These are phyloP conservation scores for Molorchus minor DNA, from an alignment of 2,888 invertebrate genomes.

Conservation along the genomic window DNA sequence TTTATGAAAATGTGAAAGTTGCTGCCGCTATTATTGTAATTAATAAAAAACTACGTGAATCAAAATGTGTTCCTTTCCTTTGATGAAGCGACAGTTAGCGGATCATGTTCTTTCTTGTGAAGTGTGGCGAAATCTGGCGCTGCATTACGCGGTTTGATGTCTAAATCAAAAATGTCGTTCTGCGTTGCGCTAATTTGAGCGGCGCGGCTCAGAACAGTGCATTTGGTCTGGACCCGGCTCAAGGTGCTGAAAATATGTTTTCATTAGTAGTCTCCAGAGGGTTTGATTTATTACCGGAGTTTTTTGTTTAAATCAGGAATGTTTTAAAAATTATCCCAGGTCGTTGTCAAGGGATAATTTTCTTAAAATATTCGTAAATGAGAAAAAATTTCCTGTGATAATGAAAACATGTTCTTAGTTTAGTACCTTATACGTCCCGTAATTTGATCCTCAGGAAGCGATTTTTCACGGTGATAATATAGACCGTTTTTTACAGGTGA, in stretches of 20 bases:
- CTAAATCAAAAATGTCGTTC: neutral
- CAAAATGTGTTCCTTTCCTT: neutral
- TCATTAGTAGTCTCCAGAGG: too few species aligned
- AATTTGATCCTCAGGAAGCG: too few species aligned
- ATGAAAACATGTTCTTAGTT: too few species aligned
- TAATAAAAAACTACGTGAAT: neutral
- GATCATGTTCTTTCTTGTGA: neutral
- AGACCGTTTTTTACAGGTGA: slow-evolving; percentile 27
- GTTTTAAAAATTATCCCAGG: too few species aligned
- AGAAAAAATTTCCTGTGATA: too few species aligned
- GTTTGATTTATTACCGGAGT: too few species aligned
- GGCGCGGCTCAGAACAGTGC: neutral
- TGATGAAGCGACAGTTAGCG: neutral
- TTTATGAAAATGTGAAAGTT: neutral
- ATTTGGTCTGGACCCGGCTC: neutral
- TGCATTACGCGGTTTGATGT: neutral
- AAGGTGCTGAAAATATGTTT: too few species aligned
- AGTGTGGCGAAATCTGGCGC: neutral
- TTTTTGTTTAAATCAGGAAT: too few species aligned
- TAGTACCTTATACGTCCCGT: too few species aligned
- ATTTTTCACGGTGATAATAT: too few species aligned
- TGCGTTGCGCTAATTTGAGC: neutral
- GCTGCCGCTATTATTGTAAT: neutral
- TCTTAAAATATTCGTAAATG: too few species aligned
- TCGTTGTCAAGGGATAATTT: too few species aligned